These are phyloP conservation scores for Phania funesta DNA, from an alignment of 2,888 invertebrate genomes.

Conservation along the genomic window DNA sequence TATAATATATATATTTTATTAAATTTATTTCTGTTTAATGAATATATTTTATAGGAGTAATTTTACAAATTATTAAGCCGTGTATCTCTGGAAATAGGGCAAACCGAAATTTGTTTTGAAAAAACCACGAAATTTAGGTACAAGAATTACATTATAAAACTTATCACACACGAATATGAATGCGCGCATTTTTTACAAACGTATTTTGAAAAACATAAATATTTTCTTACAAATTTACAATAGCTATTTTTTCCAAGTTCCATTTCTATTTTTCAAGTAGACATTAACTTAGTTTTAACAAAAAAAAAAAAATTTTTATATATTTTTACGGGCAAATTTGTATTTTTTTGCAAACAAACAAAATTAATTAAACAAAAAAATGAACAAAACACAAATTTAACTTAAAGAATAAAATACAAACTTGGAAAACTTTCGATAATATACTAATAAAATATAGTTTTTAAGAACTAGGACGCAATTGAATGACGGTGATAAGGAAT, in stretches of 20 bases:
- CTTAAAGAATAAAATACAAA: neutral
- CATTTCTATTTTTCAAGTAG: too few species aligned
- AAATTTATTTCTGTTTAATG: conserved; percentile 42
- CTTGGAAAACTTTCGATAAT: neutral
- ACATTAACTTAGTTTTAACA: too few species aligned
- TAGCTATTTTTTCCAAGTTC: too few species aligned
- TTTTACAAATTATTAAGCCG: conserved; percentile 32
- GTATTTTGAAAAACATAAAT: too few species aligned
- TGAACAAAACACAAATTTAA: neutral
- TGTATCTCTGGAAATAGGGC: conserved; percentile 31
- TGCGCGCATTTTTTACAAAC: conserved; percentile 25
- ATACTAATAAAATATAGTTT: neutral
- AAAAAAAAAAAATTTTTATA: too few species aligned
- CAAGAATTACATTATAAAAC: conserved; percentile 21
- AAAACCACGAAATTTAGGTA: neutral
- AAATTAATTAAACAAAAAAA: too few species aligned
- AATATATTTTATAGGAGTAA: conserved; percentile 55
- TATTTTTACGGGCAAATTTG: too few species aligned
- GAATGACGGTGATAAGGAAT: conserved; percentile 60
- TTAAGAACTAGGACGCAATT: conserved; percentile 1
- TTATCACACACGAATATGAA: conserved; percentile 12
- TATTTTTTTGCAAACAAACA: too few species aligned
- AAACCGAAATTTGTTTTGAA: conserved; percentile 19
- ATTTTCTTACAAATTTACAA: too few species aligned
- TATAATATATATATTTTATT: conserved; percentile 41